Conservation (phyloP, 2,797 vertebrate genomes). For the Cyprinodon diabolis region DNA sequence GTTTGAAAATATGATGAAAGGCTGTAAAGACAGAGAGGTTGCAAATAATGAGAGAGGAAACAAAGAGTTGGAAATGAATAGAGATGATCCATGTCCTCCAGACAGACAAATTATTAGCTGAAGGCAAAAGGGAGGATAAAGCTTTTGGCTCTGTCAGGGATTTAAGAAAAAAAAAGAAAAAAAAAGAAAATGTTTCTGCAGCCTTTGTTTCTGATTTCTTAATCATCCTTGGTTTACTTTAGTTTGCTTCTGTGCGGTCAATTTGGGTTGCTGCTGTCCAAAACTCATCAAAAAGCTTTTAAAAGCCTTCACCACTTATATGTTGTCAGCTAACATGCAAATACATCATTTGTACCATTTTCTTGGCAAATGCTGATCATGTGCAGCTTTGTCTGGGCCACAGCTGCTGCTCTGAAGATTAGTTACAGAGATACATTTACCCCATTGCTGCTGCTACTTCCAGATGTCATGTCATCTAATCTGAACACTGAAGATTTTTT, state of each 20-base stretch:
- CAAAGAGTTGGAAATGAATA: constrained; percentile 40
- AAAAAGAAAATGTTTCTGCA: constrained; percentile 23
- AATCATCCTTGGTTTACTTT: constrained; percentile 11
- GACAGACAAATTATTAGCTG: constrained; percentile 38
- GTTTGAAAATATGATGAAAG: constrained; percentile 36
- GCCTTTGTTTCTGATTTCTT: constrained; percentile 31
- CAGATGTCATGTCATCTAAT: constrained; percentile 52
- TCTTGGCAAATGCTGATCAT: constrained; percentile 12
- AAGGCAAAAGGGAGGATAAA: constrained; percentile 32
- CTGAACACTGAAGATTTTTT: constrained; percentile 21
- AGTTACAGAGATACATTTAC: constrained; percentile 33
- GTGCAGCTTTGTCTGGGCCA: constrained; percentile 29
- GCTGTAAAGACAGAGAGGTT: constrained; percentile 20
- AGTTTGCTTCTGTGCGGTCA: constrained; percentile 22
- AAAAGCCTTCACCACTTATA: constrained; percentile 27
- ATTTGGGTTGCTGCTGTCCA: constrained; percentile 20
- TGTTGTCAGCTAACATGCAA: constrained; percentile 27
- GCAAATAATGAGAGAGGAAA: constrained; percentile 35
- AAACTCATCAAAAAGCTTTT: constrained; percentile 10
- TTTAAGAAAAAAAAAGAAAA: constrained; percentile 29
- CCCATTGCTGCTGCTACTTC: not conserved
- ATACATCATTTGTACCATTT: constrained; percentile 27
- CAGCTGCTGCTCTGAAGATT: constrained; percentile 42
- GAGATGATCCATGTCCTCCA: constrained; percentile 51
- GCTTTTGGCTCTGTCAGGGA: constrained; percentile 21